These are phyloP conservation scores for Takifugu flavidus DNA, from an alignment of 2,113 vertebrate species.

Conservation along the genomic window DNA sequence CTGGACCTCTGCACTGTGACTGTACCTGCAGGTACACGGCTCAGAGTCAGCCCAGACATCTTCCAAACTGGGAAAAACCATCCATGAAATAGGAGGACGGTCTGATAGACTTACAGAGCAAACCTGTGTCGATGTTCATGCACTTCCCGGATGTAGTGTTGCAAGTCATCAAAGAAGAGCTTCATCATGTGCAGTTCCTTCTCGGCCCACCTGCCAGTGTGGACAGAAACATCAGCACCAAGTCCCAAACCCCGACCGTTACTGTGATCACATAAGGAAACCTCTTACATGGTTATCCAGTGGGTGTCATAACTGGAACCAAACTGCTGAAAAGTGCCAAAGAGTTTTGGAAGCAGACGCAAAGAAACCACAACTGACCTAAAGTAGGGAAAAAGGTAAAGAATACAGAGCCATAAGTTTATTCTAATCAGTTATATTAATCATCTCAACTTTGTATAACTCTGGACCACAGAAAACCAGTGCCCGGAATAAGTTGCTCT, in stretches of 20 bases:
- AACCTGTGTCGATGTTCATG: slow-evolving; percentile 91
- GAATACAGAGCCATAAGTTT: too few species aligned
- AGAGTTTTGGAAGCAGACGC: slow-evolving; percentile 94
- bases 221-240: neutral
- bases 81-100: neutral
- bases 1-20: slow-evolving; percentile 97
- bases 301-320: slow-evolving; percentile 99
- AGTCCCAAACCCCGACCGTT: neutral
- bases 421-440: too few species aligned
- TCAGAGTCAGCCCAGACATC: neutral
- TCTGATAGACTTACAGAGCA: slow-evolving; percentile 82
- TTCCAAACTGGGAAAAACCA: neutral
- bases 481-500: slow-evolving; percentile 17
- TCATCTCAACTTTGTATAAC: too few species aligned
- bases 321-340: slow-evolving; percentile 98
- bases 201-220: slow-evolving; percentile 90
- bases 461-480: too few species aligned
- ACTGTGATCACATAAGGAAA: neutral
- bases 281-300: slow-evolving; percentile 98
- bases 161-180: slow-evolving; percentile 96
- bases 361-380: slow-evolving; percentile 98
- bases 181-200: slow-evolving; percentile 99
- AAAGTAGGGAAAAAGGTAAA: neutral
- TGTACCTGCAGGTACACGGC: slow-evolving; percentile 78
- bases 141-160: slow-evolving; percentile 96